Conservation (phyloP, 2,888 invertebrate species). For the Poecilus cupreus region DNA sequence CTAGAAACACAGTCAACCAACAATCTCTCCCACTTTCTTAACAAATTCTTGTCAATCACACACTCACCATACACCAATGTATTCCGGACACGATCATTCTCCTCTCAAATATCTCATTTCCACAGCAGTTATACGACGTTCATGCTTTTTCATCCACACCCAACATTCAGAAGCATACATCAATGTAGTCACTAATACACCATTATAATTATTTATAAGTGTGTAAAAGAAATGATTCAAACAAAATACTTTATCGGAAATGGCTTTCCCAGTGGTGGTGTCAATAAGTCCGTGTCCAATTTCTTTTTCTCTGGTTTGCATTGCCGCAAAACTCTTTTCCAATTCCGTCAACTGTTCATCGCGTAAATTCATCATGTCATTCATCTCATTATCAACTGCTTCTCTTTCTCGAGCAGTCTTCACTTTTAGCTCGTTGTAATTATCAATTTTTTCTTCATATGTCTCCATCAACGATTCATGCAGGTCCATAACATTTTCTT, state of each 20-base stretch:
- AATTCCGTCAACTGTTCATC: slow-evolving; percentile 52
- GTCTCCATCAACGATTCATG: not conserved
- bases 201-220: no score
- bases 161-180: no score
- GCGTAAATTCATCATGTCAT: not conserved
- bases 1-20: not conserved
- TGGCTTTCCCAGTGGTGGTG: slow-evolving; percentile 69
- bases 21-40: not conserved
- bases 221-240: not conserved
- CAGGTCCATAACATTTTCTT: not conserved
- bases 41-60: no score
- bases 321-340: slow-evolving; percentile 63
- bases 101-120: no score
- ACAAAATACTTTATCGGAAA: slow-evolving; percentile 67
- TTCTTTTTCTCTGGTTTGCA: slow-evolving; percentile 67
- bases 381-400: slow-evolving; percentile 16
- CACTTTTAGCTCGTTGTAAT: not conserved
- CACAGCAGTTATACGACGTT: no score
- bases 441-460: slow-evolving; percentile 26
- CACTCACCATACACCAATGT: no score
- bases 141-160: no score
- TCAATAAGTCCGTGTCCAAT: slow-evolving; percentile 68
- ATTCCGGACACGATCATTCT: no score
- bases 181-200: no score
- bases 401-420: not conserved